Conservation (phyloP, 2,113 vertebrate species). For the Hylia prasina region DNA sequence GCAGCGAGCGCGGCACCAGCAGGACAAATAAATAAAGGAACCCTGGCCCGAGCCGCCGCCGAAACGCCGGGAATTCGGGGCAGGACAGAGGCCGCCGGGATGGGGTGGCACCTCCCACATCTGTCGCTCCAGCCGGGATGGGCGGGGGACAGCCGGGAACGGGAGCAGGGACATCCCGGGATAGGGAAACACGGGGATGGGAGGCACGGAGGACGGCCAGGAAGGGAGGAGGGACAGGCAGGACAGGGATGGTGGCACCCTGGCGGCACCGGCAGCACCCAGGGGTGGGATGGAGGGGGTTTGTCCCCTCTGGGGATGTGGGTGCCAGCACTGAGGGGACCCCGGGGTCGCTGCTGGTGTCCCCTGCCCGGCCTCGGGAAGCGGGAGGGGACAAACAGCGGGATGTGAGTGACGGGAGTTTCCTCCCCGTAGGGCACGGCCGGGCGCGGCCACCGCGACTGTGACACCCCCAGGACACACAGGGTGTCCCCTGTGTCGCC, state of each 20-base stretch:
- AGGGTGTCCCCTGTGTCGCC: not conserved
- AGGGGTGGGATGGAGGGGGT: not conserved
- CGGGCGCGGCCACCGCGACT: not conserved
- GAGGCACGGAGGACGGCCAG: not conserved
- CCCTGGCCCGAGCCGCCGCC: not conserved
- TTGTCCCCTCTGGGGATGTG: not conserved
- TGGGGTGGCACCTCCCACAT: rapidly evolving
- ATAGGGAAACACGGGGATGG: not conserved
- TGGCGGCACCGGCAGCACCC: rapidly evolving
- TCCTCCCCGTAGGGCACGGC: not conserved
- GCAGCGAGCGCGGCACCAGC: not conserved
- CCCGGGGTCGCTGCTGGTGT: rapidly evolving
- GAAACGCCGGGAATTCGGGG: not conserved
- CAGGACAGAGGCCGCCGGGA: not conserved
- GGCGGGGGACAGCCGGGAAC: not conserved
- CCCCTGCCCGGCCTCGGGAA: not conserved
- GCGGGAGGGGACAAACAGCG: not conserved
- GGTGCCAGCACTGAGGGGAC: not conserved
- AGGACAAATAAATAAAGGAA: not conserved
- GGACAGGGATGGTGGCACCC: not conserved
- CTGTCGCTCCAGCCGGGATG: rapidly evolving
- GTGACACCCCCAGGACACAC: not conserved
- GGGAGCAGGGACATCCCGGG: not conserved
- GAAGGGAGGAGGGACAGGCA: rapidly evolving
- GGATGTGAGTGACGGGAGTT: not conserved